Evolutionary conservation across 2,113 vertebrate species (phyloP), one percentile per base, ranked within the genome.

Genomic region (Chloroceryle aenea): DNA sequence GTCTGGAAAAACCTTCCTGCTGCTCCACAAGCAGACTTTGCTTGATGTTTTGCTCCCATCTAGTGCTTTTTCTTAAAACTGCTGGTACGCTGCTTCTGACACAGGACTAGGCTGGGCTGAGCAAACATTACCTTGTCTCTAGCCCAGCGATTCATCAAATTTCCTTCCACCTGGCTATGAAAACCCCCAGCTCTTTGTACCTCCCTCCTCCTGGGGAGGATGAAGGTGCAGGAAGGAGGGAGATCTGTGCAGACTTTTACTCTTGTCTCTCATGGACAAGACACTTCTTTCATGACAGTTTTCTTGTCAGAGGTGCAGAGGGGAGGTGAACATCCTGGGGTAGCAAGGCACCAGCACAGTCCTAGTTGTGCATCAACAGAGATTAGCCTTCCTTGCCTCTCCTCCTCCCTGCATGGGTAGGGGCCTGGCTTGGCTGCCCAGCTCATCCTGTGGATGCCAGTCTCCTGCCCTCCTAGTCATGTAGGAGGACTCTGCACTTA

Each of bases 11-110:
- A 55, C 32, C 48, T 92, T 74, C 13, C 36, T 62, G 26, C 27
- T 45, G 30, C 43, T 89, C 48, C n/a, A 89, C 66, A 22, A 34
- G 47, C 77, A 81, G 68, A 23, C 69, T 91, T 96, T 89, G 43
- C 73, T 92, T 26, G 85, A 83, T 92, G 79, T 89, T 95, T 88
- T 96, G 93, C 95, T 97, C 61, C 97, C 97, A 96, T 94, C 97
- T 97, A 97, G 95, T 97, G 97, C 56, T 81, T 91, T 53, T 62
- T 94, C 52, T 88, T 84, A 89, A 85, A 95, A 97, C 79, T 97
- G 94, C 96, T 66, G 16, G n/a, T 68, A 26, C 67, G 93, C 48
- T 63, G 64, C 40, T 73, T 61, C 63, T 85, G 38, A 10, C 26
- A 20, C 12, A 14, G n/a, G 21, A 42, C 29, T 55, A 50, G 19